A percentile compares a stretch with the other conserved stretches of the same genome.
These are phyloP conservation scores for Spilarctia lutea DNA, from an alignment of 2,888 invertebrate species.

Conservation along the genomic window DNA sequence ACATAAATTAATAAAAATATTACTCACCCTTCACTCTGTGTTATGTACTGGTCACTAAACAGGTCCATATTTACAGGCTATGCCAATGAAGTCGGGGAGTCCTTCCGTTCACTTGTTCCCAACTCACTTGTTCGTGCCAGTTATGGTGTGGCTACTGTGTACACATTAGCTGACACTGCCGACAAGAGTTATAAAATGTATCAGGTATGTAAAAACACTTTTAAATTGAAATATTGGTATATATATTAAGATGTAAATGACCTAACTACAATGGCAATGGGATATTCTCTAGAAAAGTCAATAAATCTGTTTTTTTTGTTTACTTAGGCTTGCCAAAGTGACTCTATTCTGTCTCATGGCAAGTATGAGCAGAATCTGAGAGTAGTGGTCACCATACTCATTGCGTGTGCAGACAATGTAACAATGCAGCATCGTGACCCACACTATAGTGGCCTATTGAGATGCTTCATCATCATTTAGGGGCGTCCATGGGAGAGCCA, in stretches of 20 bases:
- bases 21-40: slow-evolving; percentile 75
- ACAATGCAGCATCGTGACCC: too few relatives aligned
- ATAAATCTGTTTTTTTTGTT: too few relatives aligned
- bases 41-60: slow-evolving; percentile 81
- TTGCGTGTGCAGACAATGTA: too few relatives aligned
- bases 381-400: too few relatives aligned
- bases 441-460: too few relatives aligned
- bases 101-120: slow-evolving; percentile 93
- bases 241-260: neutral
- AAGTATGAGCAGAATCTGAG: too few relatives aligned
- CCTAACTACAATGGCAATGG: neutral
- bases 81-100: slow-evolving; percentile 98
- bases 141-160: slow-evolving; percentile 93
- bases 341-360: too few relatives aligned
- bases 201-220: slow-evolving; percentile 75
- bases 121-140: slow-evolving; percentile 89
- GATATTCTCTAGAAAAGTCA: too few relatives aligned
- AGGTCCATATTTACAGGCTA: slow-evolving; percentile 91
- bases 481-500: too few relatives aligned
- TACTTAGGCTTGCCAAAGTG: too few relatives aligned
- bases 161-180: slow-evolving; percentile 94
- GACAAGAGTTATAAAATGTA: slow-evolving; percentile 91
- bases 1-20: neutral
- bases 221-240: neutral
- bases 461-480: too few relatives aligned